Evolutionary conservation across 2,888 invertebrate species (phyloP).

Genomic region (Dexiosoma caninum): DNA sequence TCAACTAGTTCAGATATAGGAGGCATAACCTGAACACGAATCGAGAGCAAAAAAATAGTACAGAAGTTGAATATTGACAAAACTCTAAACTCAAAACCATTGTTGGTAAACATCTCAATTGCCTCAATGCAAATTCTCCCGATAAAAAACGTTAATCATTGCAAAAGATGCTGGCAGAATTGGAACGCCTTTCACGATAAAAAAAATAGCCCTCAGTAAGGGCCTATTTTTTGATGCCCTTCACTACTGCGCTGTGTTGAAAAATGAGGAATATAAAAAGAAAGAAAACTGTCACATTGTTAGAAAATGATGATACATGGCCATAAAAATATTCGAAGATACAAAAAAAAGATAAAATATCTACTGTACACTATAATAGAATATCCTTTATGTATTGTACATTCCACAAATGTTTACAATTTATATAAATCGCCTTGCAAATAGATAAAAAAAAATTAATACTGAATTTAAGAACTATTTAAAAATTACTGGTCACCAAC

Average conservation of each 20-base stretch:
- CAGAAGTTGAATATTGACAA: no score
- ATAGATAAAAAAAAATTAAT: not conserved
- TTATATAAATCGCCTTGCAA: not conserved
- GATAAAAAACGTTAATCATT: no score
- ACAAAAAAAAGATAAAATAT: not conserved
- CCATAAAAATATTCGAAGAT: conserved; percentile 21
- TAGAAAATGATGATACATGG: conserved; percentile 20
- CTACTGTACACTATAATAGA: not conserved
- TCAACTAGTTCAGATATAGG: no score
- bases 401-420: not conserved
- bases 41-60: no score
- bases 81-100: no score
- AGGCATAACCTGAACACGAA: no score
- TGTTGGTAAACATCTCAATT: no score
- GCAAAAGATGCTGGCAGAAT: no score
- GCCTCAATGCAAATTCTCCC: no score
- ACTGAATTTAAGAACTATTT: no score
- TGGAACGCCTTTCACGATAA: no score
- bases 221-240: not conserved
- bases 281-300: not conserved
- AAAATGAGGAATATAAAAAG: not conserved
- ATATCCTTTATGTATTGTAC: not conserved
- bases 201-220: not conserved
- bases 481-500: no score
- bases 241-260: not conserved